Percentiles rank a stretch among this genome's conserved stretches.
Conservation (phyloP, 2,888 invertebrate species). For the Eucera pruinosa region DNA sequence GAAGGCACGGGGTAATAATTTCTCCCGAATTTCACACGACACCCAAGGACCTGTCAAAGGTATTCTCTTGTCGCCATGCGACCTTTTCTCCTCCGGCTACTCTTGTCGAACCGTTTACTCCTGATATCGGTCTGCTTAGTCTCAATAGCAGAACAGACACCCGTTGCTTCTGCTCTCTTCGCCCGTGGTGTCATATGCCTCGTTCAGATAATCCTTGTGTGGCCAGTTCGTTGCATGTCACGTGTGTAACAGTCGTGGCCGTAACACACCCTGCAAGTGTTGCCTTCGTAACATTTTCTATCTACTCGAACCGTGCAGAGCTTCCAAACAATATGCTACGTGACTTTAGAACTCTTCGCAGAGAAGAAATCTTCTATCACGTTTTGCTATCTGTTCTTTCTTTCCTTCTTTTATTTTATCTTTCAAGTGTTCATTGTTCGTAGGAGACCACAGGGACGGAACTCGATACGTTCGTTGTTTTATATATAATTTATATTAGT, state of each 20-base stretch:
- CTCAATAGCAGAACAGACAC: slow-evolving; percentile 77
- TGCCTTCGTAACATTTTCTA: slow-evolving; percentile 8
- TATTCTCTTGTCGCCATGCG: slow-evolving; percentile 7
- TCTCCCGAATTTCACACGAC: slow-evolving; percentile 54
- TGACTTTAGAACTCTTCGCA: too few relatives aligned
- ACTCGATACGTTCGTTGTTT: too few relatives aligned
- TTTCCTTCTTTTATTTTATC: too few relatives aligned
- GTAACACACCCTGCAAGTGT: slow-evolving; percentile 31
- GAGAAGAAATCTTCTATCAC: too few relatives aligned
- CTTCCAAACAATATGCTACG: too few relatives aligned
- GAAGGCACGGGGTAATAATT: slow-evolving; percentile 33
- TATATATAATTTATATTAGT: too few relatives aligned
- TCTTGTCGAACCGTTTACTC: slow-evolving; percentile 42
- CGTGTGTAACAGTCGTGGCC: slow-evolving; percentile 46
- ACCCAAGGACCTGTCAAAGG: slow-evolving; percentile 46
- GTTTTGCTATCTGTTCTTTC: too few relatives aligned
- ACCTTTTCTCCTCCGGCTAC: slow-evolving; percentile 30
- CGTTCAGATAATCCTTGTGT: slow-evolving; percentile 57
- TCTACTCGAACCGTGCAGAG: not conserved
- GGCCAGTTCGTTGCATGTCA: slow-evolving; percentile 52
- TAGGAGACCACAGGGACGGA: too few relatives aligned
- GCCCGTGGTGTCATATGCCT: slow-evolving; percentile 68
- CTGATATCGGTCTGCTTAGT: slow-evolving; percentile 77
- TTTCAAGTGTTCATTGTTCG: too few relatives aligned
- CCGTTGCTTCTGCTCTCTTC: slow-evolving; percentile 70